Conservation (phyloP, 2,888 invertebrate genomes). For the Elaeidobius kamerunicus region DNA sequence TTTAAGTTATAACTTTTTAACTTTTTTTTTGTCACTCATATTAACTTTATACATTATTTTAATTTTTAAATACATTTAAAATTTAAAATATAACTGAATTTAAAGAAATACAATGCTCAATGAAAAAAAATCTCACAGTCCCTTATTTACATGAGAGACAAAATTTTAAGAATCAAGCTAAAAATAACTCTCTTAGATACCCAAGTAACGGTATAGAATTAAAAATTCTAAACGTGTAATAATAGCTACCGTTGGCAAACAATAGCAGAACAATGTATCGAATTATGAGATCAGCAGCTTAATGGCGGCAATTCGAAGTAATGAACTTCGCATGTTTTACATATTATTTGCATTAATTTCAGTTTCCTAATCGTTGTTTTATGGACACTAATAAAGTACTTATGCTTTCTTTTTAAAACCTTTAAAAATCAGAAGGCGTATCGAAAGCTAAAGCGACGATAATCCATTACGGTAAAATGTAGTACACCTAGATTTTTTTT, state of each 20-base stretch:
- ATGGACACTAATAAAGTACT: constrained; percentile 39
- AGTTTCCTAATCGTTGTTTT: constrained; percentile 42
- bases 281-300: constrained; percentile 37
- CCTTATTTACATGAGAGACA: constrained; percentile 17
- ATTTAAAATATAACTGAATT: too few species aligned
- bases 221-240: constrained; percentile 28
- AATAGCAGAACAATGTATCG: constrained; percentile 31
- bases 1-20: too few species aligned
- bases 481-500: constrained; percentile 3
- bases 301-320: constrained; percentile 33
- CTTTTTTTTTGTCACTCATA: background rate
- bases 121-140: too few species aligned
- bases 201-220: constrained; percentile 26
- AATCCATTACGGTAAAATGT: constrained; percentile 19
- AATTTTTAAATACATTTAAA: too few species aligned
- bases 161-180: constrained; percentile 25
- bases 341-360: constrained; percentile 44
- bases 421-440: constrained; percentile 40
- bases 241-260: constrained; percentile 21
- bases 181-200: constrained; percentile 24
- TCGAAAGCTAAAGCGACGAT: constrained; percentile 28
- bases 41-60: too few species aligned
- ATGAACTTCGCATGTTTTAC: constrained; percentile 43
- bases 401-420: constrained; percentile 38
- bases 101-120: too few species aligned